Percentiles rank a stretch among this genome's conserved stretches.
Conservation (phyloP, 2,113 vertebrate genomes). For the Lagopus leucura region DNA sequence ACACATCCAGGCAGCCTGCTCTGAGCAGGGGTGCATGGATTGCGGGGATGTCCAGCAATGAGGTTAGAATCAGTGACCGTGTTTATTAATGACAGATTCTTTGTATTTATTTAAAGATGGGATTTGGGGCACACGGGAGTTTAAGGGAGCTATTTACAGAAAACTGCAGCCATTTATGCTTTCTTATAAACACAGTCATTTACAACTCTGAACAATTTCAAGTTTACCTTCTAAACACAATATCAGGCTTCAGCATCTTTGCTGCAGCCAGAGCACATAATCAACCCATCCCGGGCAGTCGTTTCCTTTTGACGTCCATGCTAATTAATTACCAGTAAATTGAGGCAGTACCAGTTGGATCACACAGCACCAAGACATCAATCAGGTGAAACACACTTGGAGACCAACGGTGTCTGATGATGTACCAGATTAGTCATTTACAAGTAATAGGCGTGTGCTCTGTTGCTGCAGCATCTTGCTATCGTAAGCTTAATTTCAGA, state of each 20-base stretch:
- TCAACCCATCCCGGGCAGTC: background rate
- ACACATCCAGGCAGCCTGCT: background rate
- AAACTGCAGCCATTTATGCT: background rate
- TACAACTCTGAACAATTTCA: background rate
- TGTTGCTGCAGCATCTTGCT: constrained; percentile 1
- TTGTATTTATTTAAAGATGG: background rate
- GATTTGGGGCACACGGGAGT: background rate
- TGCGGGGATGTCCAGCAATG: background rate
- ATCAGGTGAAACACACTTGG: background rate
- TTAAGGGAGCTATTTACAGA: background rate
- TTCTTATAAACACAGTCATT: background rate
- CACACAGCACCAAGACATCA: background rate
- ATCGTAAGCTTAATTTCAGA: background rate
- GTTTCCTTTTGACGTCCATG: background rate
- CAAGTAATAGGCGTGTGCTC: background rate
- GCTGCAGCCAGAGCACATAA: background rate
- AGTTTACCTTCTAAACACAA: background rate
- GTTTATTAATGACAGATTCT: fast-evolving
- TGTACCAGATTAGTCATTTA: background rate
- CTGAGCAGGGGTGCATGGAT: background rate
- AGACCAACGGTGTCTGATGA: background rate
- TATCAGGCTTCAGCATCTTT: background rate
- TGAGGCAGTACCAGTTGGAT: background rate
- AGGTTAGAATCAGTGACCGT: background rate
- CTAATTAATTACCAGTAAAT: background rate